These are phyloP conservation scores for Cryptus armator DNA, from an alignment of 2,888 invertebrate genomes.

Conservation along the genomic window DNA sequence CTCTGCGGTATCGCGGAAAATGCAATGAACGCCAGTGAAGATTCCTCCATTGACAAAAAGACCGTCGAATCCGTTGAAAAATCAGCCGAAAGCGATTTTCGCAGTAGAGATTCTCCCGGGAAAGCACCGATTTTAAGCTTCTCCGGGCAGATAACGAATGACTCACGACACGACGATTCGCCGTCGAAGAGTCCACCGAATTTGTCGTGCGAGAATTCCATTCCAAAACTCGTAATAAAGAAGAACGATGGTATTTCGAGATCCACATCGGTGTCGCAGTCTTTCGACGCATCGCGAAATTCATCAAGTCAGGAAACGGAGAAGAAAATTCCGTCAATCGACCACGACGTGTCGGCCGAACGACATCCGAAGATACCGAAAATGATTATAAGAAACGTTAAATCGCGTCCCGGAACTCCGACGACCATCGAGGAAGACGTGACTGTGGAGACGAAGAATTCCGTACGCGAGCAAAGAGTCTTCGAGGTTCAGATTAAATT, in stretches of 20 bases:
- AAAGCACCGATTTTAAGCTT: constrained; percentile 65
- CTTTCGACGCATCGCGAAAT: constrained; percentile 37
- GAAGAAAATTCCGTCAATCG: constrained; percentile 40
- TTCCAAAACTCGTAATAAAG: constrained; percentile 79
- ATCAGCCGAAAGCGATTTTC: not conserved
- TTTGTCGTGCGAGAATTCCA: constrained; percentile 69
- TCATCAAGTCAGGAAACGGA: not conserved
- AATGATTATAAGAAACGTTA: constrained; percentile 82
- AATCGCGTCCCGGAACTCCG: constrained; percentile 82
- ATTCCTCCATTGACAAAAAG: constrained; percentile 34
- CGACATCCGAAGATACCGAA: constrained; percentile 82
- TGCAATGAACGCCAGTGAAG: constrained; percentile 31
- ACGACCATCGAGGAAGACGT: constrained; percentile 67
- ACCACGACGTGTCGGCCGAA: constrained; percentile 47
- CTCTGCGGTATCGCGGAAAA: constrained; percentile 51
- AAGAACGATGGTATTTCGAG: constrained; percentile 76
- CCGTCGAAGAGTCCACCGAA: constrained; percentile 60
- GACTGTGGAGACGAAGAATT: constrained; percentile 60
- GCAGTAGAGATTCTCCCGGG: constrained; percentile 28
- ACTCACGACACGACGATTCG: constrained; percentile 29
- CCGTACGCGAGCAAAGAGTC: constrained; percentile 67
- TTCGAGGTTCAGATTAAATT: constrained; percentile 70
- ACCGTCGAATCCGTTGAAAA: constrained; percentile 26
- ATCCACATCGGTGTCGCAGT: constrained; percentile 68
- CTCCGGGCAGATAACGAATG: constrained; percentile 63